Percentiles rank a stretch among this genome's conserved stretches.
These are phyloP conservation scores for Pediacus dermestoides DNA, from an alignment of 2,888 invertebrate species.

Conservation along the genomic window DNA sequence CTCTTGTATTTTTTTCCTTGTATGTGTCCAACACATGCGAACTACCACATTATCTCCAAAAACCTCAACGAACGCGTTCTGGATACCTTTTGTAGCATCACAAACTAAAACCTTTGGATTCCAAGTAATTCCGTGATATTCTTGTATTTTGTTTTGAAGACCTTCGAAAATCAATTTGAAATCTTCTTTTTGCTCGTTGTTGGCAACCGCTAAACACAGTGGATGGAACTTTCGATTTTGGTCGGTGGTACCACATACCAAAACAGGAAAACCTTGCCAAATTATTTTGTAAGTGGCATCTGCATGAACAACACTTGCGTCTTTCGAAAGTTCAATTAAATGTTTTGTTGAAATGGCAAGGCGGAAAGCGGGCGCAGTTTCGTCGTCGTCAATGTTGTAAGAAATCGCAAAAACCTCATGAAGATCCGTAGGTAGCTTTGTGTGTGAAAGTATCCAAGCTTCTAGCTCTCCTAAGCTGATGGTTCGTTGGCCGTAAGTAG, in stretches of 20 bases:
- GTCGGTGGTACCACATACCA: slow-evolving; percentile 29
- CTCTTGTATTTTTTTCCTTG: slow-evolving; percentile 28
- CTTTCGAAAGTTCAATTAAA: slow-evolving; percentile 7
- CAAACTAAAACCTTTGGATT: slow-evolving; percentile 23
- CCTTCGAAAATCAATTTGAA: slow-evolving; percentile 25
- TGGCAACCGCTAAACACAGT: slow-evolving; percentile 21
- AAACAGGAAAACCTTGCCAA: slow-evolving; percentile 31
- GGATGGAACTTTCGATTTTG: slow-evolving; percentile 25
- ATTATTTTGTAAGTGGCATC: slow-evolving; percentile 31
- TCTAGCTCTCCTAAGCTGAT: slow-evolving; percentile 4
- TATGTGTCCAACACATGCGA: slow-evolving; percentile 30
- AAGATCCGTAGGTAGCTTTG: slow-evolving; percentile 6
- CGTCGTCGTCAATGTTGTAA: slow-evolving; percentile 8
- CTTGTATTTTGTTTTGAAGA: slow-evolving; percentile 12
- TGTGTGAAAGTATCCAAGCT: neutral
- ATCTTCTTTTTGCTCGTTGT: slow-evolving; percentile 24
- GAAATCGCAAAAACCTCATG: slow-evolving; percentile 11
- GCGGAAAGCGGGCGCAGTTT: slow-evolving; percentile 8
- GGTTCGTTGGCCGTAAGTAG: too few relatives aligned
- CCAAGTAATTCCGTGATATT: slow-evolving; percentile 12
- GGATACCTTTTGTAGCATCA: slow-evolving; percentile 26
- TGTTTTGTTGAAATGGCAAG: slow-evolving; percentile 15
- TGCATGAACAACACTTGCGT: slow-evolving; percentile 20
- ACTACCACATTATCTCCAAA: slow-evolving; percentile 23
- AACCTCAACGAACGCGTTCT: slow-evolving; percentile 17